Conservation (phyloP, 2,888 invertebrate species). For the Frankliniella fusca region DNA sequence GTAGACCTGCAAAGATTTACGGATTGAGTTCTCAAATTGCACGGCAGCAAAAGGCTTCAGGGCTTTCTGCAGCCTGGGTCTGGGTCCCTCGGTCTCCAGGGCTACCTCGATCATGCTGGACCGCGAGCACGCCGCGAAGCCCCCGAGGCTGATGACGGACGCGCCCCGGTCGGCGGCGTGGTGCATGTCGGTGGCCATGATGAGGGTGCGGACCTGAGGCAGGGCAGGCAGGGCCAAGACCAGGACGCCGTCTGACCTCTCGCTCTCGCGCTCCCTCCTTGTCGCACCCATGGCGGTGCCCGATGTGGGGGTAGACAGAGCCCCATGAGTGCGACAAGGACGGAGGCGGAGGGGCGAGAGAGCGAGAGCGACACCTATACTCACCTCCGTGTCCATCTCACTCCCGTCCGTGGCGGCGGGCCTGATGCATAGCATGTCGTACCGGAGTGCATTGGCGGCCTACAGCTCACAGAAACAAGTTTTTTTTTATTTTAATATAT, state of each 20-base stretch:
- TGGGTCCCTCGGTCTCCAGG: not conserved
- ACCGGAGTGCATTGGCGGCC: not conserved
- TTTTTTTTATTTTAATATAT: not conserved
- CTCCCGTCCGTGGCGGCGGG: not conserved
- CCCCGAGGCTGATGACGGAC: not conserved
- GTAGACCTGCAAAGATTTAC: not conserved
- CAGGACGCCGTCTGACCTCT: not conserved
- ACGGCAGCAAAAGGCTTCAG: too few species aligned
- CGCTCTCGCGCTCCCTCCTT: too few species aligned
- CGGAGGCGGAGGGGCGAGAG: too few species aligned
- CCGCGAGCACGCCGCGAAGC: not conserved
- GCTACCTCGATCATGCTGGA: not conserved
- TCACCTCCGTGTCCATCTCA: not conserved
- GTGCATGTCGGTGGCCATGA: not conserved
- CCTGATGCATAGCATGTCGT: not conserved
- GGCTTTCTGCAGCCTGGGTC: too few species aligned
- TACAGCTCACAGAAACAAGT: not conserved
- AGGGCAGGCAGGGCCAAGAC: not conserved
- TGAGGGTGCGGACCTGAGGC: not conserved
- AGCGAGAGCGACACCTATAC: not conserved
- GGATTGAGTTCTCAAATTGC: too few species aligned
- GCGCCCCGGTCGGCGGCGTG: not conserved
- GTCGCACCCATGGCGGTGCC: too few species aligned
- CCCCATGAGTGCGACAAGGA: too few species aligned
- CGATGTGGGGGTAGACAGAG: too few species aligned